Base-by-base conservation (phyloP, 2,888 invertebrate species). In the Conistra vaccinii region DNA sequence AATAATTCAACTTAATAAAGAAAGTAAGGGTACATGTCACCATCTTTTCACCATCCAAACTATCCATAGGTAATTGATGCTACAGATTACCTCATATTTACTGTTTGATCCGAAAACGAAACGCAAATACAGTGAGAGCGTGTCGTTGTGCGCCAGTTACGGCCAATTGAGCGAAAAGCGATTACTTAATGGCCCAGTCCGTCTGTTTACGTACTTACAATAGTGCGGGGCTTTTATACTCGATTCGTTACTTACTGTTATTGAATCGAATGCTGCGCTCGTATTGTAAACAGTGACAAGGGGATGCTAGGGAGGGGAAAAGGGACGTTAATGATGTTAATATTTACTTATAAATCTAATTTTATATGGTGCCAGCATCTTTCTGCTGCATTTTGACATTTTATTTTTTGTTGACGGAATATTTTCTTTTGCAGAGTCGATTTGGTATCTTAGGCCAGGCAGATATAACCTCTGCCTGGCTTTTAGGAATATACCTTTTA, bases 111-210 rank as follows among this genome's bases (percentile, higher is more conserved):
- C 65, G 74, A 78, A 72, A 82, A 82, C 29, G 65, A 82, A 75
- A 73, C 61, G 75, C 71, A 74, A 80, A 85, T 72, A 85, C 60
- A 76, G 78, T 60, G 83, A 86, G 87, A 86, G 85, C 85, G 83
- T 80, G 71, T 77, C 83, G 83, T 76, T 83, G 73, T 83, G 87
- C 80, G 74, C 78, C 65, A 87, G 73, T 73, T 86, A 81, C 65
- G 74, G 60, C 76, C 86, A 86, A 86, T 86, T 87, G 80, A 68
- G 76, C 81, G 83, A 73, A 73, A 81, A 79, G 77, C 73, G 76
- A 76, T 87, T 85, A 87, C 83, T 85, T 83, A 80, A 83, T 73
- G 82, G 85, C 48, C 32, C 73, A 55, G 78, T 23, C 78, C 74
- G 69, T 71, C 78, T 85, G 82, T 83, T 78, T 85, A 63, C 68